Percentiles rank a stretch among this genome's conserved stretches.
These are phyloP conservation scores for Riparia riparia DNA, from an alignment of 2,113 vertebrate species.

Conservation along the genomic window DNA sequence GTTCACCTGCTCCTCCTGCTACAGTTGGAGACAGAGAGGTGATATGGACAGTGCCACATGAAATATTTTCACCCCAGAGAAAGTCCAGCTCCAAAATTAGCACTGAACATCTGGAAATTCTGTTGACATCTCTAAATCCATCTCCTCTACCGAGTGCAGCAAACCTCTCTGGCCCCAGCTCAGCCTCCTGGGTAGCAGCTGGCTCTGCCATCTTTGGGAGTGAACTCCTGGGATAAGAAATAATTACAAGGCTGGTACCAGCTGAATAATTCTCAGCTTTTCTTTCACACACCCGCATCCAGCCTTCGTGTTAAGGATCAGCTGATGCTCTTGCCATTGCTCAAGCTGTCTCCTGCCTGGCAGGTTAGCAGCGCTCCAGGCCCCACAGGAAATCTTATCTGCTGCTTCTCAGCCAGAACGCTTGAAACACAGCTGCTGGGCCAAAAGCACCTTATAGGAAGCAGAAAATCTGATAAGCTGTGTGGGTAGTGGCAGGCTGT, in stretches of 20 bases:
- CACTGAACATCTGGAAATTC: neutral
- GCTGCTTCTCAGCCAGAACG: neutral
- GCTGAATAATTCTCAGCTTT: conserved; percentile 12
- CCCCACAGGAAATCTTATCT: neutral
- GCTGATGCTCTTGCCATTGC: conserved; percentile 24
- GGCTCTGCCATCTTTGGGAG: neutral
- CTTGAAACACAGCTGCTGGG: neutral
- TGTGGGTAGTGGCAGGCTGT: neutral
- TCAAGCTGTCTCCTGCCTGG: neutral
- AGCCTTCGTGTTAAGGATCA: neutral
- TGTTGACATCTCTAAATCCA: neutral
- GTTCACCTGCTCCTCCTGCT: neutral
- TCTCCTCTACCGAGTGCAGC: neutral
- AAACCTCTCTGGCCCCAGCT: neutral
- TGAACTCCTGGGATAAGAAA: neutral
- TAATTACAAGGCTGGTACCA: conserved; percentile 25
- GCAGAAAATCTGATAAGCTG: neutral
- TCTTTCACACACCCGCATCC: neutral
- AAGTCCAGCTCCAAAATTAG: neutral
- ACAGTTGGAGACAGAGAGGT: neutral
- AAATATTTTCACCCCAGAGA: neutral
- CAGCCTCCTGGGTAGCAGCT: neutral
- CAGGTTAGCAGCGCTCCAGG: neutral
- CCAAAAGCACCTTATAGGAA: neutral
- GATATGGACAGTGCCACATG: neutral